Base-by-base conservation (phyloP, 2,888 invertebrate species). In the Pheosia gnoma region DNA sequence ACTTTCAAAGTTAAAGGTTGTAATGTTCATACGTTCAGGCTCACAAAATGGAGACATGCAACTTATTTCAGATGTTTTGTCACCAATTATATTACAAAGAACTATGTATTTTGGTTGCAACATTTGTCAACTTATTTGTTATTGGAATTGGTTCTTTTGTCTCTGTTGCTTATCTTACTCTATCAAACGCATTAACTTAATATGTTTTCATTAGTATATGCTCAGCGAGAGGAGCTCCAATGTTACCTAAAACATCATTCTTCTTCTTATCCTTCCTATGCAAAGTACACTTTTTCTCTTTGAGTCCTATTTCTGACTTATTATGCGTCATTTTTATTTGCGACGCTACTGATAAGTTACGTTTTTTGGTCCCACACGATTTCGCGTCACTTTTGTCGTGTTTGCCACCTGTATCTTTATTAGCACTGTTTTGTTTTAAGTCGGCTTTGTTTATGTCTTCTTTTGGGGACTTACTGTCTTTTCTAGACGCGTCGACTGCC, bases 251-350 rank as follows among this genome's bases (percentile, higher is more conserved):
- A 37, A 84, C 86, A 64, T 84, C 78, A 55, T 85, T 85, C n/a
- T 82, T 79, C 60, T 79, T 82, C 60, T 87, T 88, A 38, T 88
- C 84, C 80, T 91, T 89, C 61, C 85, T 89, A 72, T 86, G 87
- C 70, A 89, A 78, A 45, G 80, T 82, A 75, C 91, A 89, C 79
- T 89, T 89, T 76, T 91, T 90, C 52, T 85, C 82, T 77, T 92
- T 92, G 10, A 87, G 85, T 67, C 90, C 89, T 51, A 82, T 89
- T 75, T 91, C 92, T 5, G 91, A 93, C 83, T 92, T 92, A 64
- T 93, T 93, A 59, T 92, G 90, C 37, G 86, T 91, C 62, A 86
- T 89, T 76, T 93, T 93, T 66, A 92, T 86, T 83, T 91, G 92
- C 3, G 87, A 80, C 7, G 90, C 83, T 71, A 93, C 78, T 54